Percentiles rank a stretch among this genome's conserved stretches.
Evolutionary conservation across 1,140 invertebrate species (phyloP).

Genomic region (Helicorthomorpha holstii): DNA sequence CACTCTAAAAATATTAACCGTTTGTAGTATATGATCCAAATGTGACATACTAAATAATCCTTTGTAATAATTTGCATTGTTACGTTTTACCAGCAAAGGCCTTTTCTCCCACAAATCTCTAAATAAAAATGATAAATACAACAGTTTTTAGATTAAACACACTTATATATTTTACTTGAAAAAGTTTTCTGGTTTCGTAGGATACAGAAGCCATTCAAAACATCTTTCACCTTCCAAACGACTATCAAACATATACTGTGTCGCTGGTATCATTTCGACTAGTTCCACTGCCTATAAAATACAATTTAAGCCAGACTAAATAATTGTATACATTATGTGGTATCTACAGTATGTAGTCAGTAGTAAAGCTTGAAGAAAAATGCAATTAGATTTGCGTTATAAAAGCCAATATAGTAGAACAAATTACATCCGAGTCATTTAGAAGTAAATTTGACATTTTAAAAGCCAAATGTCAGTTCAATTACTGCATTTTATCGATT

Average conservation of each 20-base stretch:
- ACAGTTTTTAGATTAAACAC: neutral
- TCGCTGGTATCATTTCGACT: too few species aligned
- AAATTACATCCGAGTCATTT: too few species aligned
- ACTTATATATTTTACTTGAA: slow-evolving; percentile 30
- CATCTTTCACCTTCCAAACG: slow-evolving; percentile 32
- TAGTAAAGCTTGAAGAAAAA: too few species aligned
- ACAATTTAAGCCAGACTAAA: too few species aligned
- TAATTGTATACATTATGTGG: too few species aligned
- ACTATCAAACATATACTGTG: slow-evolving; percentile 2
- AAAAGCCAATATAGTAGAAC: too few species aligned
- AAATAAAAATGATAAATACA: slow-evolving; percentile 6
- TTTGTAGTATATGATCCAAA: slow-evolving; percentile 57
- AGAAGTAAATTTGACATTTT: too few species aligned
- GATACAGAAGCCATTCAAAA: slow-evolving; percentile 52
- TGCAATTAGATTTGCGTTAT: too few species aligned
- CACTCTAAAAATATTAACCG: slow-evolving; percentile 18
- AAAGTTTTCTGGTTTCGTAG: slow-evolving; percentile 41
- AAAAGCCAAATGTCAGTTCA: too few species aligned
- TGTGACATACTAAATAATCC: slow-evolving; percentile 51
- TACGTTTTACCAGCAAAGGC: slow-evolving; percentile 51
- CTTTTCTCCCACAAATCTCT: slow-evolving; percentile 53
- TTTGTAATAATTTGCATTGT: slow-evolving; percentile 45
- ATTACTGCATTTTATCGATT: too few species aligned
- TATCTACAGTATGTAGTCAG: too few species aligned
- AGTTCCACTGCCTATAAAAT: too few species aligned